phyloP scores from a whole-genome alignment of 2,113 vertebrate genomes.

The Hyla sarda region DNA sequence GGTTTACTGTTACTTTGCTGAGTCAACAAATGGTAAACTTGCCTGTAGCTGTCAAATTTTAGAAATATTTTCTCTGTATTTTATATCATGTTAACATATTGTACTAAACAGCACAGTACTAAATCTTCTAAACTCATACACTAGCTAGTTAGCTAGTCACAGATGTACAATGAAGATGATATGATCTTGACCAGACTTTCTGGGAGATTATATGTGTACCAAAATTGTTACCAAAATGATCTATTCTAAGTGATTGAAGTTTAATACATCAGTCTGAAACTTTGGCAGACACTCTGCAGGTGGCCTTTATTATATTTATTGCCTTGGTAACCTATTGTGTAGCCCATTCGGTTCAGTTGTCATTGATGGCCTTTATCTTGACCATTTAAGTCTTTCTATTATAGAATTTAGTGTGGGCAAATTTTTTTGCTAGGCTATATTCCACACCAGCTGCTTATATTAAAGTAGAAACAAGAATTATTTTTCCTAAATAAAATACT shows the following conservation, averaged over 20 bases:
- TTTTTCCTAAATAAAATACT: no score
- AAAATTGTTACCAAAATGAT: background rate
- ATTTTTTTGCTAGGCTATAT: background rate
- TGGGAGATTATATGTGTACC: background rate
- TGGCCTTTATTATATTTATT: conserved; percentile 4
- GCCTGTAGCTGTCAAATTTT: no score
- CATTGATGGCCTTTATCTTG: background rate
- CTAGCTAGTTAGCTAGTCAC: no score
- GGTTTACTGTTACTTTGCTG: no score
- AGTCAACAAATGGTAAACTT: no score
- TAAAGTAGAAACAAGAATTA: no score
- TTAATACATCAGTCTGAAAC: background rate
- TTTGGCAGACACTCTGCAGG: background rate
- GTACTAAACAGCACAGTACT: no score
- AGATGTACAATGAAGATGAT: background rate
- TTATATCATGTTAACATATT: no score
- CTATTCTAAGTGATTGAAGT: background rate
- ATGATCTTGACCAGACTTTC: background rate
- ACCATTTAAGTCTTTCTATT: background rate
- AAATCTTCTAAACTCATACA: no score
- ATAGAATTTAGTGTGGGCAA: background rate
- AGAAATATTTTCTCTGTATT: no score
- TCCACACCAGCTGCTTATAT: no score
- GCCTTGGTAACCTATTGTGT: conserved; percentile 9
- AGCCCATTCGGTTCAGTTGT: background rate